Base-by-base conservation (phyloP, 2,888 invertebrate species). In the Melinaea menophilus region DNA sequence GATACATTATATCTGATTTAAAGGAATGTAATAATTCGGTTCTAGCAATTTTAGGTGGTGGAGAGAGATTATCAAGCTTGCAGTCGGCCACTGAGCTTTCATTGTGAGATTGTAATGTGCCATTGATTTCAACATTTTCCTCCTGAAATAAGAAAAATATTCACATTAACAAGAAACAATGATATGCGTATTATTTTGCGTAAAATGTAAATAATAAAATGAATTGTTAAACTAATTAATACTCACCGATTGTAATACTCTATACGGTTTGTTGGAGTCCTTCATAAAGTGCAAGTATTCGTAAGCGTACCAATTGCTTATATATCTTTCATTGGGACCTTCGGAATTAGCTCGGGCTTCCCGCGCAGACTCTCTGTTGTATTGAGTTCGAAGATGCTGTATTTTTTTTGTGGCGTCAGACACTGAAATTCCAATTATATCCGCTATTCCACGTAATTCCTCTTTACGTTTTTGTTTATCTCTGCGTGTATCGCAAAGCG, bases 211-310 rank as follows among this genome's bases (percentile, higher is more conserved):
- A 41, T 2, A 41, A 9, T 41, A 37, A 2, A 2, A 37, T 9
- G 41, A 7, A 41, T 9, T 41, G 11, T 11, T 41, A 41, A 41
- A 41, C 11, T 9, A 9, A 9, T 41, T 41, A 41, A 41, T 41
- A 41, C 41, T 5, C 41, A 41, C 90, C 69, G 82, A 73, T 47
- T 83, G 81, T 54, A 90, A 69, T 56, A 89, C 71, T 71, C 81
- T 82, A 67, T 86, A 90, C 0, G 88, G 88, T 75, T 89, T 90
- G 70, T 79, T 92, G 0, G 92, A 92, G 54, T 92, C 91, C 74
- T 92, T 93, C 74, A 93, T 80, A 78, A 93, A 93, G 72, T 92
- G 92, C 55, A 93, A 80, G 77, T 91, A 92, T 69, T 92, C 92
- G 63, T 90, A 93, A 4, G 93, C 93, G 72, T 92, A 90, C 90